Percentiles rank a stretch among this genome's conserved stretches.
These are phyloP conservation scores for Microcebus tavaratra DNA, from an alignment of 2,113 vertebrate genomes.

Conservation along the genomic window DNA sequence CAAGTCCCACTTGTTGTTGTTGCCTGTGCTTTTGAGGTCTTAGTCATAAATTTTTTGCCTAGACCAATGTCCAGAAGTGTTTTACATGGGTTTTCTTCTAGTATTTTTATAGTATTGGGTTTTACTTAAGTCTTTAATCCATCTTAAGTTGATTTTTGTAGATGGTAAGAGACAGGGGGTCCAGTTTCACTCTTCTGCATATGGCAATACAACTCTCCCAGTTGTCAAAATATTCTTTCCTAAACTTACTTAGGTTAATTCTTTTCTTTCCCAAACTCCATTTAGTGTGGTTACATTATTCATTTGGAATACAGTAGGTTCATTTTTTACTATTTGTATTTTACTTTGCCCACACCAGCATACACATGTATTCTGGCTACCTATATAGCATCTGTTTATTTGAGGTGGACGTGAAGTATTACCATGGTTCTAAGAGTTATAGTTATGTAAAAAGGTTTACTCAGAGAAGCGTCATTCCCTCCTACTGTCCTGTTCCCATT, in stretches of 20 bases:
- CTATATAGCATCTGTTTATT: not conserved
- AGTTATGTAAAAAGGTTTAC: not conserved
- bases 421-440: not conserved
- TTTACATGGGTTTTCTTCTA: no score
- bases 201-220: no score
- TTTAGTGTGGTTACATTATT: not conserved
- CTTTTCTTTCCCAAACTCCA: not conserved
- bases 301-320: not conserved
- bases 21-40: no score
- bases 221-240: slow-evolving; percentile 12
- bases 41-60: no score
- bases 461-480: not conserved
- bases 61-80: no score
- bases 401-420: not conserved
- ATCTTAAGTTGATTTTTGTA: no score
- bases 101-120: no score
- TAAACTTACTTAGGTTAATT: not conserved
- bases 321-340: not conserved
- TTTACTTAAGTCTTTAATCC: no score
- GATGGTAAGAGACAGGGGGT: no score
- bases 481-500: not conserved
- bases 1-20: no score
- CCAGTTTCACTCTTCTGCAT: no score
- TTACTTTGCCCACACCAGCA: not conserved
- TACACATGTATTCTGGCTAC: not conserved